A percentile compares a stretch with the other conserved stretches of the same genome.
Evolutionary conservation across 2,888 invertebrate species (phyloP).

Genomic region (Drosophila vallismaia): DNA sequence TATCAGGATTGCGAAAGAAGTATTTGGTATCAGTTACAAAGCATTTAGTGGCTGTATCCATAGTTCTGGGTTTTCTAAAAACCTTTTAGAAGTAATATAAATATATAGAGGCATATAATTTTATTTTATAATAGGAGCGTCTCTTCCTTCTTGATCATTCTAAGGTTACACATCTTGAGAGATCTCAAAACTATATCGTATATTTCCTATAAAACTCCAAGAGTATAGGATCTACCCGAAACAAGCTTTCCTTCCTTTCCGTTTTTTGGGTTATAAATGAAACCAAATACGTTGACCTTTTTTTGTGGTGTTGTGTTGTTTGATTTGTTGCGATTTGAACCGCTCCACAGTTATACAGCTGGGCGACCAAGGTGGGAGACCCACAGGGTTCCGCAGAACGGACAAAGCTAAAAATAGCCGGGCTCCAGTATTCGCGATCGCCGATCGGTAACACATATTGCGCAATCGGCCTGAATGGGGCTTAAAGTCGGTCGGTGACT

Average conservation of each 20-base stretch:
- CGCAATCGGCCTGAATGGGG: conserved; percentile 61
- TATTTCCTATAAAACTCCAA: too few relatives aligned
- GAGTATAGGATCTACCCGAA: too few relatives aligned
- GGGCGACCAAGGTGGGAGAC: conserved; percentile 14
- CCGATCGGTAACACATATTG: conserved; percentile 54
- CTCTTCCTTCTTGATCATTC: too few relatives aligned
- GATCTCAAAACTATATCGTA: too few relatives aligned
- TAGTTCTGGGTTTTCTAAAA: too few relatives aligned
- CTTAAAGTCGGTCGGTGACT: conserved; percentile 36
- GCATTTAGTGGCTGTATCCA: too few relatives aligned
- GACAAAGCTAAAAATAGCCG: conserved; percentile 40
- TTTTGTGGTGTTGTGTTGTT: conserved; percentile 26
- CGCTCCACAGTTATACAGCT: conserved; percentile 37
- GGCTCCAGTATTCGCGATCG: conserved; percentile 25
- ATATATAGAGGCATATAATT: too few relatives aligned
- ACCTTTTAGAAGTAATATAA: too few relatives aligned
- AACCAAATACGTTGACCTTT: conserved; percentile 65
- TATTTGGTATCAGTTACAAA: too few relatives aligned
- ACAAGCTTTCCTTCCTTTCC: conserved; percentile 7
- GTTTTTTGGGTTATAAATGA: conserved; percentile 55
- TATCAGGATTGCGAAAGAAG: too few relatives aligned
- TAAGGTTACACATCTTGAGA: too few relatives aligned
- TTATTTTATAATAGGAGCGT: too few relatives aligned
- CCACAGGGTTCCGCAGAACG: conserved; percentile 37
- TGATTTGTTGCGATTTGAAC: conserved; percentile 15